Base-by-base conservation (phyloP, 2,113 vertebrate genomes). In the Himantopus leucocephalus region DNA sequence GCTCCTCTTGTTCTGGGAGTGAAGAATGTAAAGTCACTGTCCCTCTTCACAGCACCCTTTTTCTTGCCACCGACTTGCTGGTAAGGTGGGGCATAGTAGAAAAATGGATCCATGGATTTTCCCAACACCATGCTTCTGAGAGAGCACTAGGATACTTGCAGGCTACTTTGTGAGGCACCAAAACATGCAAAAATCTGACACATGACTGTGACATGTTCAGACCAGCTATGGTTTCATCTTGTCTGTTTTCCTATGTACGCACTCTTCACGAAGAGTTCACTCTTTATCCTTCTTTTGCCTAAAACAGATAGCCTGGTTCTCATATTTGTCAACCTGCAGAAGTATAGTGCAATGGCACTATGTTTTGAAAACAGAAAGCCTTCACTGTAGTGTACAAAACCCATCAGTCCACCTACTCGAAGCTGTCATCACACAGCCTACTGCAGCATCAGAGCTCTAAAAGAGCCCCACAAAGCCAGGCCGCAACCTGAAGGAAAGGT, bases 251-350 rank as follows among this genome's bases (percentile, higher is more conserved):
- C 84, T 73, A 10, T 85, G 70, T 91, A 29, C 45, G 1, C 94
- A 67, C 77, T 76, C 86, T 88, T 85, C 89, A 77, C 24, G 22
- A 94, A 74, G 91, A 90, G 74, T 91, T 92, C 94, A 94, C 78
- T 79, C 80, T 89, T 87, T 87, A 81, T 91, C 93, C 87, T 96
- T 97, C 93, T 97, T 97, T 85, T 90, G 85, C 95, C 88, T 97
- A 64, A 88, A 97, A 92, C 84, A 91, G 90, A 89, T 83, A 94
- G 93, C 92, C 89, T 93, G 81, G 37, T 88, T 96, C 91, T 95
- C 63, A 53, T 88, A 88, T 88, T 90, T 96, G 77, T 82, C 96
- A 91, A 16, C 62, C 84, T 76, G 74, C 90, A 95, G 77, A 96
- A 91, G 73, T 87, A 41, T 92, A 90, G 86, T 91, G 91, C 84